These are phyloP conservation scores for Ectemnius cavifrons DNA, from an alignment of 2,888 invertebrate genomes.

Conservation along the genomic window DNA sequence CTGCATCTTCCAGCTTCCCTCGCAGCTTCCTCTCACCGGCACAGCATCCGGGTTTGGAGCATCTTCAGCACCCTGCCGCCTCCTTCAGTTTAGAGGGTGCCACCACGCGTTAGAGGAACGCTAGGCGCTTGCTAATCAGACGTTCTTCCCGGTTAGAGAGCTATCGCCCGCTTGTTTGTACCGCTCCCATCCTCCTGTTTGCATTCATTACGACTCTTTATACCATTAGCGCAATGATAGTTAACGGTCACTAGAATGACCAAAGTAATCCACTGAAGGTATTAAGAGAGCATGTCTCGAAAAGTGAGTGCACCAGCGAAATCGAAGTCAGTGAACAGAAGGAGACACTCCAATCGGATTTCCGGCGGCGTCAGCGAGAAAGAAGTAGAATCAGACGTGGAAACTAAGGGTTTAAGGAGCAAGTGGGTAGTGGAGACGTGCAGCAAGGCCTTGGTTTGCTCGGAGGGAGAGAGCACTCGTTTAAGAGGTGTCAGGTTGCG, in stretches of 20 bases:
- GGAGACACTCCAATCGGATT: no score
- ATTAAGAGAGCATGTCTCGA: no score
- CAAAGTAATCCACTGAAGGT: no score
- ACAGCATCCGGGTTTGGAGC: background rate
- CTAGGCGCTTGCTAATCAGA: constrained; percentile 26
- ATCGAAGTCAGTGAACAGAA: no score
- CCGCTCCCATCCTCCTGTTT: background rate
- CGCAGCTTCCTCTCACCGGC: constrained; percentile 5
- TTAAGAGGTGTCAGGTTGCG: constrained; percentile 43
- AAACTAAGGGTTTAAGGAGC: no score
- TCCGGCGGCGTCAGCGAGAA: no score
- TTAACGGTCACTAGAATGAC: no score
- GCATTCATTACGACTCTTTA: no score
- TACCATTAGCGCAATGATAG: no score
- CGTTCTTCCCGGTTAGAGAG: background rate
- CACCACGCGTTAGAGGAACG: constrained; percentile 58
- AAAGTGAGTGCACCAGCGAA: no score
- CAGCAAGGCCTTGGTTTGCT: background rate
- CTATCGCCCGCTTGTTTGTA: constrained; percentile 19
- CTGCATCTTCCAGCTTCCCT: constrained; percentile 14
- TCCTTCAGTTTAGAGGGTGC: constrained; percentile 61
- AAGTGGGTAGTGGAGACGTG: background rate
- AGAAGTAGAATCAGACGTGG: no score
- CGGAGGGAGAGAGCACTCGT: background rate
- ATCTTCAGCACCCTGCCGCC: constrained; percentile 29